A percentile compares a stretch with the other conserved stretches of the same genome.
Conservation (phyloP, 2,888 invertebrate species). For the Sinelater perroti region DNA sequence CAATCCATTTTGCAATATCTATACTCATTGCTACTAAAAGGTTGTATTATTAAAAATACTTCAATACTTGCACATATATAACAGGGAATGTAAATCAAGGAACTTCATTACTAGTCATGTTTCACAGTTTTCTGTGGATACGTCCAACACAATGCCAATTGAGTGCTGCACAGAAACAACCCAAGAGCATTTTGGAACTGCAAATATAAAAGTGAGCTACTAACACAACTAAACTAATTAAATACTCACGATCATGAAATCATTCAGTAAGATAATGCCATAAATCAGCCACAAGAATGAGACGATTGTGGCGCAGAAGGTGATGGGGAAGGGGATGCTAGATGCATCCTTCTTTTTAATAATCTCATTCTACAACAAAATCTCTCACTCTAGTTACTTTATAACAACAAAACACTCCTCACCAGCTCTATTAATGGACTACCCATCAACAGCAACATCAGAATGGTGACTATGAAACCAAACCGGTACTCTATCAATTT, state of each 20-base stretch:
- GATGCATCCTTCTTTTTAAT: conserved; percentile 84
- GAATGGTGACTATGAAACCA: conserved; percentile 74
- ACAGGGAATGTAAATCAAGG: no score
- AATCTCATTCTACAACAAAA: conserved; percentile 72
- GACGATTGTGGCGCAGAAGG: conserved; percentile 82
- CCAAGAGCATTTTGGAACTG: conserved; percentile 77
- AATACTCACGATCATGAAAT: conserved; percentile 77
- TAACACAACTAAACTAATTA: not conserved
- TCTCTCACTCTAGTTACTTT: not conserved
- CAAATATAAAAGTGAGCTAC: conserved; percentile 1
- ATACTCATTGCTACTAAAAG: no score
- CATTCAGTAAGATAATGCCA: conserved; percentile 78
- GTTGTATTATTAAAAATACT: no score
- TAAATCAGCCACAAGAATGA: conserved; percentile 82
- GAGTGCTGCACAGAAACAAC: conserved; percentile 7
- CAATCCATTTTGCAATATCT: no score
- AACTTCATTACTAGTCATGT: conserved; percentile 4
- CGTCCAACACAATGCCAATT: conserved; percentile 16
- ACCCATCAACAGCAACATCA: conserved; percentile 73
- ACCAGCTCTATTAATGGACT: conserved; percentile 77
- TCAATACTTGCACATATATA: no score
- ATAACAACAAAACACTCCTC: conserved; percentile 51
- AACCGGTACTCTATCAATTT: conserved; percentile 72
- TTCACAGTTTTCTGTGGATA: conserved; percentile 12
- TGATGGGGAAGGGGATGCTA: conserved; percentile 87